Base-by-base conservation (phyloP, 1,140 invertebrate genomes). In the Bombus consobrinus region DNA sequence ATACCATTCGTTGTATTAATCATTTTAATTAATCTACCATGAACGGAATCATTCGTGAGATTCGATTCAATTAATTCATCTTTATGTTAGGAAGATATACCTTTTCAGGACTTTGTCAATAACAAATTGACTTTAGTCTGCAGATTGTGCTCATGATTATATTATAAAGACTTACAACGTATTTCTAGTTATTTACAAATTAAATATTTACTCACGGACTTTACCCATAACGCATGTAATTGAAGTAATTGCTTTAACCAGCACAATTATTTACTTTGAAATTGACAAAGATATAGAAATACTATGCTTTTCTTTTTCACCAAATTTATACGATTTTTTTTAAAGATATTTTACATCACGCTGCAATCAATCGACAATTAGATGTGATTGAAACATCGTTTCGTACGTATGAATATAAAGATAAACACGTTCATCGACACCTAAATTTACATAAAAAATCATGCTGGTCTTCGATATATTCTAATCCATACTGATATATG, bases 381-480 rank as follows among this genome's bases (percentile, higher is more conserved):
- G 74, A 68, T 59, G 47, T 47, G 62, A 86, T 76, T 82, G 59
- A 83, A 80, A 89, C 68, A 53, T 68, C 81, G 73, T 72, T 64
- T 59, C 66, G 32, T 43, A 71, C 81, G 43, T 85, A 74, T 68
- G 64, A 57, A 64, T 69, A 74, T 83, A 86, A 66, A 82, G 66
- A 89, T 62, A 83, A 89, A 89, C 72, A 83, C 66, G 34, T 57
- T 68, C 86, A 82, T 41, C 53, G 64, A 88, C 66, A 79, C 66
- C 32, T 77, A 88, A 80, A 89, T 89, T 78, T 64, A 87, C 47
- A 89, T 86, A 74, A 83, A 89, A 81, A 85, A 85, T 74, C 69
- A 81, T 85, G 79, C 79, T 81, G 79, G 71, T 81, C 59, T 81
- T 37, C 34, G 32, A 85, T 73, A 74, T 75, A 85, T 68, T 72